These are phyloP conservation scores for Syngnathoides biaculeatus DNA, from an alignment of 2,113 vertebrate species.

Conservation along the genomic window DNA sequence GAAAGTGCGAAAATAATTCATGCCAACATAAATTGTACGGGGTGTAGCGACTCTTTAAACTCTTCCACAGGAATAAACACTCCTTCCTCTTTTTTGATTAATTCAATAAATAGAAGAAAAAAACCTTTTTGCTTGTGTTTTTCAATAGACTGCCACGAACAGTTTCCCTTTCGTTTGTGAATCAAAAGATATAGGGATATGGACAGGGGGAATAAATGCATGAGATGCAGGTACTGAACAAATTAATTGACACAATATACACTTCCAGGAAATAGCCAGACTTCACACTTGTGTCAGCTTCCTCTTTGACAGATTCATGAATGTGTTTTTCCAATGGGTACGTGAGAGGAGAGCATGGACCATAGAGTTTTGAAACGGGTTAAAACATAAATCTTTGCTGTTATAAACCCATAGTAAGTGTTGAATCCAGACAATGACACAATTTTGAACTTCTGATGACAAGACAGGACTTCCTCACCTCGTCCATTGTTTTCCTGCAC, in stretches of 20 bases:
- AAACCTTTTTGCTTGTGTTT: background rate
- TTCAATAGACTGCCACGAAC: background rate
- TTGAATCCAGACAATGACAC: slow-evolving; percentile 33
- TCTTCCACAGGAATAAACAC: background rate
- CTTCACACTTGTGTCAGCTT: slow-evolving; percentile 59
- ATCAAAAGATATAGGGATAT: background rate
- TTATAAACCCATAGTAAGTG: slow-evolving; percentile 12
- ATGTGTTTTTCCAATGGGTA: slow-evolving; percentile 42
- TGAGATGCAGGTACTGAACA: background rate
- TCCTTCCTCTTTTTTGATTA: background rate
- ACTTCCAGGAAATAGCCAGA: slow-evolving; percentile 60
- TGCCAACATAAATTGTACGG: too few species aligned
- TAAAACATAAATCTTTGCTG: slow-evolving; percentile 10
- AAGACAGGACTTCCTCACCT: slow-evolving; percentile 24
- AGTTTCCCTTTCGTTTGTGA: background rate
- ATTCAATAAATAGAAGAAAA: background rate
- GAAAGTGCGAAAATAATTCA: too few species aligned
- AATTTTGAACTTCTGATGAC: slow-evolving; percentile 19
- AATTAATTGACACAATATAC: background rate
- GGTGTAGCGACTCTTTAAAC: background rate
- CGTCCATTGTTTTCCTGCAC: slow-evolving; percentile 32
- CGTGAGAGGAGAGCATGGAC: slow-evolving; percentile 35
- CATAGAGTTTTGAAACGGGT: slow-evolving; percentile 36
- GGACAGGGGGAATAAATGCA: background rate
- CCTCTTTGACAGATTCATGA: slow-evolving; percentile 49